phyloP scores from a whole-genome alignment of 2,113 vertebrate genomes.

The Redunca redunca region DNA sequence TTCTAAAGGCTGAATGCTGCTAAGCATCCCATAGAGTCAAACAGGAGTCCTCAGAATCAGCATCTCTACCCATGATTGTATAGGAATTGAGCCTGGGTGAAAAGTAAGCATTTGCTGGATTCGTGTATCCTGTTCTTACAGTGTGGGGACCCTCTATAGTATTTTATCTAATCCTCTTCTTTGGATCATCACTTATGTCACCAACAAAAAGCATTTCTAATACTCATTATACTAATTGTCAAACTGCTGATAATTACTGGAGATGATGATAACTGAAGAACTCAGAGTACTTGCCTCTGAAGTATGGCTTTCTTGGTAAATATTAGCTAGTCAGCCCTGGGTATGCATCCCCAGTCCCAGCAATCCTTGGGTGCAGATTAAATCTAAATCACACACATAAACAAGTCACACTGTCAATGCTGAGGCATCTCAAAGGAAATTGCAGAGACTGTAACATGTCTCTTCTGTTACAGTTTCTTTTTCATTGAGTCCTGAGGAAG shows the following conservation, averaged over 20 bases:
- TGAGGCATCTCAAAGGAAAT: not conserved
- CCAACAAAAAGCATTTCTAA: not conserved
- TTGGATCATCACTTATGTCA: not conserved
- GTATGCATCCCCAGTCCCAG: not conserved
- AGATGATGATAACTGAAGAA: not conserved
- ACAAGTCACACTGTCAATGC: not conserved
- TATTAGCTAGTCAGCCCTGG: not conserved
- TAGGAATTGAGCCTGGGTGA: not conserved
- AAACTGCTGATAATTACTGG: not conserved
- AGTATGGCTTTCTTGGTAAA: not conserved
- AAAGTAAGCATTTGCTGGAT: not conserved
- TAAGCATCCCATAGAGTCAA: not conserved
- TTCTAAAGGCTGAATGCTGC: not conserved
- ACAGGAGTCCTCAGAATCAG: not conserved
- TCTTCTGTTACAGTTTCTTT: not conserved
- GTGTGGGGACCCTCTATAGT: not conserved
- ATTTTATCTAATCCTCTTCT: not conserved
- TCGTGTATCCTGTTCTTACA: not conserved
- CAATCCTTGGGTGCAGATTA: not conserved
- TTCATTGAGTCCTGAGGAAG: not conserved
- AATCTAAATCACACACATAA: not conserved
- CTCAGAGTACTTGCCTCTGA: not conserved
- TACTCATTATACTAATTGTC: not conserved
- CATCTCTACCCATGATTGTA: fast-evolving
- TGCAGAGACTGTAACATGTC: not conserved